Percentiles rank a stretch among this genome's conserved stretches.
These are phyloP conservation scores for Charanyca ferruginea DNA, from an alignment of 2,888 invertebrate genomes.

Conservation along the genomic window DNA sequence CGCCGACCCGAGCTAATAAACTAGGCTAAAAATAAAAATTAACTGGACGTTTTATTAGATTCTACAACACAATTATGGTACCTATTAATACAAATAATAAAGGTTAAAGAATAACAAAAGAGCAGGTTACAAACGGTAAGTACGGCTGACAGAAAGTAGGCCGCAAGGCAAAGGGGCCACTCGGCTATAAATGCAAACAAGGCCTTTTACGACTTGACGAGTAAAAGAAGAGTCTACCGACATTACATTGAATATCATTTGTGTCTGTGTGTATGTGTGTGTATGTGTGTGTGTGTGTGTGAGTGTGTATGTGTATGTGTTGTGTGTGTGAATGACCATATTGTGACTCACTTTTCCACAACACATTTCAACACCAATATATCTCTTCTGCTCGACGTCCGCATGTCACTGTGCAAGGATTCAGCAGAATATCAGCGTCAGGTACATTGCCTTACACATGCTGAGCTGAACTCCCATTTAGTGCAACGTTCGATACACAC, in stretches of 20 bases:
- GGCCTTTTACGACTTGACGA: conserved; percentile 9
- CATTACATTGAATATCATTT: conserved; percentile 33
- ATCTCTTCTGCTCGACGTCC: too few relatives aligned
- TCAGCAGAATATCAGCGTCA: too few relatives aligned
- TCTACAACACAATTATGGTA: conserved; percentile 12
- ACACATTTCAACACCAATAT: too few relatives aligned
- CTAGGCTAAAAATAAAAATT: not conserved
- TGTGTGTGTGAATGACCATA: too few relatives aligned
- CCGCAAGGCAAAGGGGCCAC: conserved; percentile 20
- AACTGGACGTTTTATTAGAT: not conserved
- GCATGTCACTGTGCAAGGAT: too few relatives aligned
- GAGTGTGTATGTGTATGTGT: too few relatives aligned
- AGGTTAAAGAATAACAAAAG: conserved; percentile 40
- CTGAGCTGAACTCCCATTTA: too few relatives aligned
- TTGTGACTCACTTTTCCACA: too few relatives aligned
- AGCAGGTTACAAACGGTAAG: conserved; percentile 28
- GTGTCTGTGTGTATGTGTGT: too few relatives aligned
- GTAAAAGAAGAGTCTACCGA: conserved; percentile 2
- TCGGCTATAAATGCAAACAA: conserved; percentile 42
- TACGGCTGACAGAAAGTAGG: conserved; percentile 29
- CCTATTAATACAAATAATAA: conserved; percentile 26
- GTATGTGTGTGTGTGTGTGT: too few relatives aligned
- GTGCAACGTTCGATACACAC: too few relatives aligned
- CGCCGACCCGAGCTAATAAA: not conserved
- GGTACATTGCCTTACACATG: too few relatives aligned